Evolutionary conservation across 64 coral and sea anemone species (phyloP).

Genomic region (Pocillopora verrucosa): DNA sequence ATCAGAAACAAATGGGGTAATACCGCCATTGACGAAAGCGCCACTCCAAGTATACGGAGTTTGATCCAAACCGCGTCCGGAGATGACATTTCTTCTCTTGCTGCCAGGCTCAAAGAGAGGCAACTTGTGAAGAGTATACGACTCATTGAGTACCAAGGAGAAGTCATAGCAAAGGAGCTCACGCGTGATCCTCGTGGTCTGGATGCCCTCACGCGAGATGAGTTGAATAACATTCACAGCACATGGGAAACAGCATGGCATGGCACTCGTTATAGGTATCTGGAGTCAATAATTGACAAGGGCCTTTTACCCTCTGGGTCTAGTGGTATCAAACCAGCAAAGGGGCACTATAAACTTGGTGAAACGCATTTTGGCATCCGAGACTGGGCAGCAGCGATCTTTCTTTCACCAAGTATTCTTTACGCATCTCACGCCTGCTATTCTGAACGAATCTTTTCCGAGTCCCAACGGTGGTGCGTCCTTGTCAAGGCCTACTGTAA

Average conservation of each 20-base stretch:
- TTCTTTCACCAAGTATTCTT: conserved; percentile 47
- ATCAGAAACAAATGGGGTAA: conserved; percentile 46
- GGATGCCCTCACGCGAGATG: conserved; percentile 11
- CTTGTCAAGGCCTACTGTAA: conserved; percentile 36
- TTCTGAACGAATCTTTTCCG: conserved; percentile 32
- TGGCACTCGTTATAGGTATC: conserved; percentile 42
- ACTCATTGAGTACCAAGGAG: not conserved
- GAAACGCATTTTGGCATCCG: conserved; percentile 16
- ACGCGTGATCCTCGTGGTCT: conserved; percentile 12
- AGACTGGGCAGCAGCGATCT: conserved; percentile 63
- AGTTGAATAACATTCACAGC: not conserved
- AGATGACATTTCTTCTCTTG: conserved; percentile 1
- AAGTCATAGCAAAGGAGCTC: conserved; percentile 44
- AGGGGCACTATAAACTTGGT: not conserved
- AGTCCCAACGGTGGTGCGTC: conserved; percentile 35
- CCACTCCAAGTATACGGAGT: not conserved
- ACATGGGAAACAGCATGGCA: conserved; percentile 54
- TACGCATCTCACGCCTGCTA: conserved; percentile 43
- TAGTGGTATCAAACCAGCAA: conserved; percentile 20
- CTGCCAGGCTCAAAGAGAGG: not conserved
- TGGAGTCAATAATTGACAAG: conserved; percentile 37
- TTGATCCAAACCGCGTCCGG: conserved; percentile 10
- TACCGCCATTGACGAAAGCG: conserved; percentile 27
- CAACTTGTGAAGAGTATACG: conserved; percentile 1
- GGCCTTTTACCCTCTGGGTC: conserved; percentile 49